phyloP scores from a whole-genome alignment of 2,888 invertebrate genomes.

The Glaucopsyche alexis region DNA sequence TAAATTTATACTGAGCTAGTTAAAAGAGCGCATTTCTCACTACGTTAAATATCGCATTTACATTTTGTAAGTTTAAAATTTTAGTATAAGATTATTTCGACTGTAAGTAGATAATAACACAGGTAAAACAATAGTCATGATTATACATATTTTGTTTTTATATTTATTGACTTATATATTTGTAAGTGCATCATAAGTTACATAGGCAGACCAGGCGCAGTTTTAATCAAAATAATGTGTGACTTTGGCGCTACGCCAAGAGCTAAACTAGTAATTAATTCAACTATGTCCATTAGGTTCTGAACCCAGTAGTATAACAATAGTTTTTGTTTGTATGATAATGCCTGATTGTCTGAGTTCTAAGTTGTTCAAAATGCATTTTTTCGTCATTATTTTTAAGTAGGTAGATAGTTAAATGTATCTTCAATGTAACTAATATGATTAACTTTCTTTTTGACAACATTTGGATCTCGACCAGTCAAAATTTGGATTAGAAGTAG shows the following conservation, averaged over 20 bases:
- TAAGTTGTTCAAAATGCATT: slow-evolving; percentile 54
- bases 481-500: slow-evolving; percentile 42
- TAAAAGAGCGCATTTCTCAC: slow-evolving; percentile 8
- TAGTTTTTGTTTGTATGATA: background rate
- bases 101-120: slow-evolving; percentile 42
- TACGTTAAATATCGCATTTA: slow-evolving; percentile 22
- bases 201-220: background rate
- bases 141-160: slow-evolving; percentile 26
- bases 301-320: slow-evolving; percentile 7
- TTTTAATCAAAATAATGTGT: background rate
- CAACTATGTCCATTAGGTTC: slow-evolving; percentile 1
- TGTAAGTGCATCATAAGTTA: slow-evolving; percentile 11
- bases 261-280: background rate
- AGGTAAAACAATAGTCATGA: slow-evolving; percentile 39
- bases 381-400: slow-evolving; percentile 60
- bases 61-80: slow-evolving; percentile 51
- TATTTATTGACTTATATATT: slow-evolving; percentile 24
- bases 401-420: slow-evolving; percentile 57
- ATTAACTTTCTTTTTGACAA: slow-evolving; percentile 53
- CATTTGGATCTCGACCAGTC: slow-evolving; percentile 68
- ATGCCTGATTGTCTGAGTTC: slow-evolving; percentile 37
- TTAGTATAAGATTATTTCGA: slow-evolving; percentile 45
- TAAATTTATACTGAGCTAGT: slow-evolving; percentile 6
- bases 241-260: background rate
- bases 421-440: slow-evolving; percentile 52